phyloP scores from a whole-genome alignment of 2,113 vertebrate species.

The Apus apus region DNA sequence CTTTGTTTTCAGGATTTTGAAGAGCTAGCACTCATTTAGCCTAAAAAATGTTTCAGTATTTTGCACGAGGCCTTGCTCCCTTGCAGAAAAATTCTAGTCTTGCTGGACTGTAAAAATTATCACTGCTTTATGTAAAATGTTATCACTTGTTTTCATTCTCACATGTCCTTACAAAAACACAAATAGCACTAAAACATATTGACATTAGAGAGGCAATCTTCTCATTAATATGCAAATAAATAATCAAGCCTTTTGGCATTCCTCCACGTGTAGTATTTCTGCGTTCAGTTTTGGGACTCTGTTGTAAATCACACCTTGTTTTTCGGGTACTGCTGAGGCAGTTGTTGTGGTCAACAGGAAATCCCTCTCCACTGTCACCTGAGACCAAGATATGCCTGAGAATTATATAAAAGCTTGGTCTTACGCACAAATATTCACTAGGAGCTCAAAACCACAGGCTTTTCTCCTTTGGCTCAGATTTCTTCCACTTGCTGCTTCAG shows the following conservation, averaged over 20 bases:
- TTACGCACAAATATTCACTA: not conserved
- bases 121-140: not conserved
- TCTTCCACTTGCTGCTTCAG: not conserved
- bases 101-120: not conserved
- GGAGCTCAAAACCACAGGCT: not conserved
- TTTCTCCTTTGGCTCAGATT: not conserved
- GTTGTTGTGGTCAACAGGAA: not conserved
- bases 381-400: not conserved
- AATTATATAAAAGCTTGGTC: not conserved
- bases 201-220: accelerated
- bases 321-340: not conserved
- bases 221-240: not conserved
- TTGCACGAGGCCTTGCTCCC: not conserved
- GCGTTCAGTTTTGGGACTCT: not conserved
- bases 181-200: not conserved
- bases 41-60: not conserved
- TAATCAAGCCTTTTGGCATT: not conserved
- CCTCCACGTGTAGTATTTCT: not conserved
- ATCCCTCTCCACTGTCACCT: not conserved
- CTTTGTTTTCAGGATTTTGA: slow-evolving; percentile 30
- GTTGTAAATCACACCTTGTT: not conserved
- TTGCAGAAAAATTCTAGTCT: not conserved
- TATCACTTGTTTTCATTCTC: not conserved
- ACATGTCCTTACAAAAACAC: not conserved
- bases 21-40: not conserved